Conservation (phyloP, 2,797 vertebrate genomes). For the Eupleurogrammus muticus region DNA sequence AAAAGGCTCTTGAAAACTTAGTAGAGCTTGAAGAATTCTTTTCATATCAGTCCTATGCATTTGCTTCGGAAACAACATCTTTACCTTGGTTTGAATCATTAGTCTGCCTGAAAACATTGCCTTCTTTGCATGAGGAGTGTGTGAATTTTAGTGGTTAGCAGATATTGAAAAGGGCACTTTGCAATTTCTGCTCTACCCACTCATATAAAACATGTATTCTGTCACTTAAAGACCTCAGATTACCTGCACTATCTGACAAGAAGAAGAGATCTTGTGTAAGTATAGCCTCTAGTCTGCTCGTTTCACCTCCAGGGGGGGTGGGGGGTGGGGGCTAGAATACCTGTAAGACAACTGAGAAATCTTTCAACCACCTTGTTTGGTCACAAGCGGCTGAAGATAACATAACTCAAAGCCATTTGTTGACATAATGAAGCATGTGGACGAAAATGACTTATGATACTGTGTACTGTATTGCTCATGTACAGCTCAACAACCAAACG, state of each 20-base stretch:
- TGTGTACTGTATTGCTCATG: constrained; percentile 11
- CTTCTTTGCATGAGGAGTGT: constrained; percentile 3
- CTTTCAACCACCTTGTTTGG: constrained; percentile 27
- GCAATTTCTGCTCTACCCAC: too few relatives aligned
- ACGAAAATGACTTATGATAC: constrained; percentile 34
- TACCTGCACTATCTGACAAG: constrained; percentile 26
- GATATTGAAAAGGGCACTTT: constrained; percentile 23
- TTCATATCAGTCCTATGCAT: constrained; percentile 24
- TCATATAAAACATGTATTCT: not conserved
- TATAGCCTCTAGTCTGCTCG: not conserved
- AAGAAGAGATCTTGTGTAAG: constrained; percentile 2
- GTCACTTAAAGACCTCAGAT: not conserved
- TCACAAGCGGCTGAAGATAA: constrained; percentile 38
- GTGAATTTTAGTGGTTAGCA: constrained; percentile 25
- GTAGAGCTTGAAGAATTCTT: constrained; percentile 38
- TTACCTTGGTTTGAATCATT: constrained; percentile 22
- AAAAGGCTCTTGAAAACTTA: constrained; percentile 51
- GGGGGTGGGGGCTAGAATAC: not conserved
- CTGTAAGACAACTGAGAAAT: constrained; percentile 33
- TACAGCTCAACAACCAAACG: constrained; percentile 19
- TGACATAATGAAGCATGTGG: constrained; percentile 50
- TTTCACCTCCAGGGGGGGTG: not conserved
- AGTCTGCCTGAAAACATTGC: constrained; percentile 8
- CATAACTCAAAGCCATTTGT: constrained; percentile 48
- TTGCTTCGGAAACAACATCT: constrained; percentile 34